Base-by-base conservation (phyloP, 1,140 invertebrate genomes). In the Drosophila athabasca region DNA sequence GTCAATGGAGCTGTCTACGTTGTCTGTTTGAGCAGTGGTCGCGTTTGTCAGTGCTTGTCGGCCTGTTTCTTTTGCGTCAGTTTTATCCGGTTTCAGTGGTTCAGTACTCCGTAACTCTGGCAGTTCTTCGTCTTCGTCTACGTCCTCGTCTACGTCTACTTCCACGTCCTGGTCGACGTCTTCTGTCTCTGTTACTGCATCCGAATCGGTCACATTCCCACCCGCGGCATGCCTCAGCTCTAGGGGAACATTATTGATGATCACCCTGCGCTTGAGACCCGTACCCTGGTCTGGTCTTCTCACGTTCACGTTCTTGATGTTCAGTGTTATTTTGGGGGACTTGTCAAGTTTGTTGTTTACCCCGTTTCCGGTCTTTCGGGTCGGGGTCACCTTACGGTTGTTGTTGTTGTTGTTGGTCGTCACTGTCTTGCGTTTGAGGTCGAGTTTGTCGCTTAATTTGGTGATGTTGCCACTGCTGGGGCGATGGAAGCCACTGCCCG, bases 261-360 rank as follows among this genome's bases (percentile, higher is more conserved):
- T 53, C 7, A 90, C 89, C 8, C 75, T 90, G 6, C 82, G 59
- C 51, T 75, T 81, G 15, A 69, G 49, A 4, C 45, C 49, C 19
- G 62, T 24, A 31, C 43, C 67, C 13, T 39, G 35, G 0, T n/a
- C 50, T 2, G 64, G 78, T 35, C 79, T 72, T 29, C 80, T 48
- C 13, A 43, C 41, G 9, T 49, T 87, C 6, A 77, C 69, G n/a
- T 54, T 79, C 22, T 84, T 78, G 6, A 91, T 54, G 22, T 76
- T 90, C 1, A 76, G 54, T 0, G 69, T 76, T 13, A 80, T 71
- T 54, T 89, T 90, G 0, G 75, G 69, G 2, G 75, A 74, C 39
- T 85, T 90, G 58, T 91, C 90, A 15, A 91, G 62, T 62, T 91
- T 91, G 43, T 90, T 91, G 60, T 69, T 91, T 3, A 91, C 51